Conservation (phyloP, 2,888 invertebrate genomes). For the Caenorhabditis virilis region DNA sequence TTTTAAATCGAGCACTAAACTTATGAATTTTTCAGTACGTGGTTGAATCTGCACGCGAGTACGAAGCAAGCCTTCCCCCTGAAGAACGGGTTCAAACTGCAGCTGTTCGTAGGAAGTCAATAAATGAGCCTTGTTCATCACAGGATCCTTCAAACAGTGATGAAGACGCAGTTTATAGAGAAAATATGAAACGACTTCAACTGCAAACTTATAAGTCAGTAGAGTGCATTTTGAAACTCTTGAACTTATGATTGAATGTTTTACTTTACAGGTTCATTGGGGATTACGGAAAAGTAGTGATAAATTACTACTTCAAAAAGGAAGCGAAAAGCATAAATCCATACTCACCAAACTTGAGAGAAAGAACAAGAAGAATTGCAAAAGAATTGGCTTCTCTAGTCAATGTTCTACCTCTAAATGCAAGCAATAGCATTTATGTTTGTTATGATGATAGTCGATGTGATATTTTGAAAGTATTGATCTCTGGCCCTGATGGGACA, state of each 20-base stretch:
- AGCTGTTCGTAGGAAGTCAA: constrained; percentile 19
- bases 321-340: constrained; percentile 67
- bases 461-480: constrained; percentile 65
- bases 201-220: constrained; percentile 34
- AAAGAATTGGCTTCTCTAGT: constrained; percentile 67
- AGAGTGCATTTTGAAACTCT: background rate
- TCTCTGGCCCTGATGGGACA: constrained; percentile 72
- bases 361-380: constrained; percentile 53
- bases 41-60: constrained; percentile 32
- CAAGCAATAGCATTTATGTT: constrained; percentile 66
- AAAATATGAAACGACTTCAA: constrained; percentile 30
- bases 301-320: constrained; percentile 64
- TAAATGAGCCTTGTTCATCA: background rate
- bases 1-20: no score
- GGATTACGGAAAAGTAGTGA: constrained; percentile 56
- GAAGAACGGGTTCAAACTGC: constrained; percentile 62
- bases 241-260: constrained; percentile 16
- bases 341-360: constrained; percentile 60
- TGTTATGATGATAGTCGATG: constrained; percentile 67
- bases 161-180: constrained; percentile 29
- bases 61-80: constrained; percentile 52
- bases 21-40: constrained; percentile 24
- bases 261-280: constrained; percentile 54
- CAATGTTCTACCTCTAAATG: constrained; percentile 60
- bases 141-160: no score